Percentiles rank a stretch among this genome's conserved stretches.
Conservation (phyloP, 2,888 invertebrate genomes). For the Choreutis nemorana region DNA sequence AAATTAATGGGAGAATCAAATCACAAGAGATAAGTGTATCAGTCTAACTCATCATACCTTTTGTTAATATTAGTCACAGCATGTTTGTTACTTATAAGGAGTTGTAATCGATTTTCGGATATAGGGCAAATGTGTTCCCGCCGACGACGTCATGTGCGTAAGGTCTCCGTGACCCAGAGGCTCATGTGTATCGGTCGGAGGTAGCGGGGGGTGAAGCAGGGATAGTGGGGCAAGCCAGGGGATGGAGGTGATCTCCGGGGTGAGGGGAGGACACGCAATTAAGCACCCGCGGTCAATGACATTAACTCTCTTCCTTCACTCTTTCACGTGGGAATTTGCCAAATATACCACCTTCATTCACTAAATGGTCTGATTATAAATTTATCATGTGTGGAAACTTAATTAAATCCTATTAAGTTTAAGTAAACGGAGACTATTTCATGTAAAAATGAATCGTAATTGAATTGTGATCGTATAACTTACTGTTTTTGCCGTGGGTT, state of each 20-base stretch:
- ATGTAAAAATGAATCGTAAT: slow-evolving; percentile 16
- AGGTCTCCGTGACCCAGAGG: slow-evolving; percentile 41
- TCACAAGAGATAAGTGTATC: too few species aligned
- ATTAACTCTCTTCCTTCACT: too few species aligned
- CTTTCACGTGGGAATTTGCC: neutral
- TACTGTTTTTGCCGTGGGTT: too few species aligned
- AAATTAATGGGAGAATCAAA: too few species aligned
- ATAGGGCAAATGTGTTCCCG: slow-evolving; percentile 34
- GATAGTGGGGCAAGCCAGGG: slow-evolving; percentile 6
- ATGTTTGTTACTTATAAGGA: too few species aligned
- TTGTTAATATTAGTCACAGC: too few species aligned
- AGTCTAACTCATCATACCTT: too few species aligned
- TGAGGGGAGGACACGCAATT: slow-evolving; percentile 35
- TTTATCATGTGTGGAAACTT: neutral
- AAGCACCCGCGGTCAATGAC: slow-evolving; percentile 50
- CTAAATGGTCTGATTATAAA: neutral
- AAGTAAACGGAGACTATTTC: slow-evolving; percentile 5
- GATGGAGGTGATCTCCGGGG: slow-evolving; percentile 11
- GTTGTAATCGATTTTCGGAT: slow-evolving; percentile 48
- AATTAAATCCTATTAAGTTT: neutral
- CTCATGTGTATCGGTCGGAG: slow-evolving; percentile 6
- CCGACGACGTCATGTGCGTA: slow-evolving; percentile 30
- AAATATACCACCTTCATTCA: neutral
- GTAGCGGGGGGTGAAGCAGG: slow-evolving; percentile 7
- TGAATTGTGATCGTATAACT: too few species aligned